These are phyloP conservation scores for Cataglyphis rosenhaueri DNA, from an alignment of 2,888 invertebrate genomes.

Conservation along the genomic window DNA sequence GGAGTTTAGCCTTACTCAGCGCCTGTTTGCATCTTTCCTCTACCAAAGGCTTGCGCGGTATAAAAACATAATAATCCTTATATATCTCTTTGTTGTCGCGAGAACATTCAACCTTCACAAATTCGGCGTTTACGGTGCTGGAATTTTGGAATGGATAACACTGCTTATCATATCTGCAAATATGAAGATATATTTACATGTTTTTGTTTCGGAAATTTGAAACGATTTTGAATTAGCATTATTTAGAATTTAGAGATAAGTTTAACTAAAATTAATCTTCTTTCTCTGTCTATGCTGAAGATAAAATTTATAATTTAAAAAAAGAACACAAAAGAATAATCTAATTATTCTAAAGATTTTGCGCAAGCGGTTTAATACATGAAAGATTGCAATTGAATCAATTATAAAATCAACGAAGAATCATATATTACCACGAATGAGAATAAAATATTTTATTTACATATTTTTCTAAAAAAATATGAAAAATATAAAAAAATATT, in stretches of 20 bases:
- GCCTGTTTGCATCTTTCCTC: constrained; percentile 75
- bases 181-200: not conserved
- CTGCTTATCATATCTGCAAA: constrained; percentile 84
- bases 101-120: constrained; percentile 89
- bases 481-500: not conserved
- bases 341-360: not conserved
- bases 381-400: not conserved
- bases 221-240: not conserved
- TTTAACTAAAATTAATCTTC: not conserved
- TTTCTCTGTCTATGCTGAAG: not conserved
- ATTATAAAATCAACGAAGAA: not conserved
- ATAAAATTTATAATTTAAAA: not conserved
- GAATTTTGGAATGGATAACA: constrained; percentile 86
- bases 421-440: not conserved
- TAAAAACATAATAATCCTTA: constrained; percentile 90
- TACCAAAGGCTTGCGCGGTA: constrained; percentile 85
- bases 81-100: constrained; percentile 86
- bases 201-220: no score
- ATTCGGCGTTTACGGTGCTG: constrained; percentile 88
- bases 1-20: constrained; percentile 61
- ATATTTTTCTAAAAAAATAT: not conserved
- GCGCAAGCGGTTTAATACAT: not conserved
- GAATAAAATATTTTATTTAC: not conserved
- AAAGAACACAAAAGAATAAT: not conserved
- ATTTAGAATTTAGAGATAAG: not conserved